These are phyloP conservation scores for Stomatorhinus ivindoensis DNA, from an alignment of 2,113 vertebrate genomes.

Conservation along the genomic window DNA sequence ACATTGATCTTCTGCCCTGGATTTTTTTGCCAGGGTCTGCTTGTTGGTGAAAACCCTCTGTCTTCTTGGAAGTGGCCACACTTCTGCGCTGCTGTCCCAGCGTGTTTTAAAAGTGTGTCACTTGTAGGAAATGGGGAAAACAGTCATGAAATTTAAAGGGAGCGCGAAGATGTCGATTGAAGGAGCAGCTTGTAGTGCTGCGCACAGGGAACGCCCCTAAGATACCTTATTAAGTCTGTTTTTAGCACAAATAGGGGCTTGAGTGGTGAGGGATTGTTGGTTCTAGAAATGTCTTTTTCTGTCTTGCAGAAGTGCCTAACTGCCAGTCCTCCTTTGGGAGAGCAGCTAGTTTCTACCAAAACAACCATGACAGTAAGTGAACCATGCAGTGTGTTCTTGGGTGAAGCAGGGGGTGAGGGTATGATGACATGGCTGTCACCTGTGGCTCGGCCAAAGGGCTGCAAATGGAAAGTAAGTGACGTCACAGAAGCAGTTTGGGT, in stretches of 20 bases:
- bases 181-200: background rate
- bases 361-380: conserved; percentile 67
- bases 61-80: background rate
- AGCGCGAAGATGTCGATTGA: background rate
- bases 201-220: no score
- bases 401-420: background rate
- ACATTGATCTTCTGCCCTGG: background rate
- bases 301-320: conserved; percentile 77
- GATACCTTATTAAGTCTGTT: background rate
- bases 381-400: background rate
- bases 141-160: background rate
- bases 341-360: conserved; percentile 63
- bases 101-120: background rate
- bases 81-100: background rate
- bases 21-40: background rate
- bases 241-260: background rate
- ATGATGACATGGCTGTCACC: background rate
- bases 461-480: background rate
- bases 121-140: background rate
- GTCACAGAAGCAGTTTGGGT: background rate
- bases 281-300: background rate
- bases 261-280: background rate
- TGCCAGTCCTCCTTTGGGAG: conserved; percentile 80
- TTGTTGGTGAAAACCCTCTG: background rate
- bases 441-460: background rate